These are phyloP conservation scores for Gadus chalcogrammus DNA, from an alignment of 2,113 vertebrate genomes.

Conservation along the genomic window DNA sequence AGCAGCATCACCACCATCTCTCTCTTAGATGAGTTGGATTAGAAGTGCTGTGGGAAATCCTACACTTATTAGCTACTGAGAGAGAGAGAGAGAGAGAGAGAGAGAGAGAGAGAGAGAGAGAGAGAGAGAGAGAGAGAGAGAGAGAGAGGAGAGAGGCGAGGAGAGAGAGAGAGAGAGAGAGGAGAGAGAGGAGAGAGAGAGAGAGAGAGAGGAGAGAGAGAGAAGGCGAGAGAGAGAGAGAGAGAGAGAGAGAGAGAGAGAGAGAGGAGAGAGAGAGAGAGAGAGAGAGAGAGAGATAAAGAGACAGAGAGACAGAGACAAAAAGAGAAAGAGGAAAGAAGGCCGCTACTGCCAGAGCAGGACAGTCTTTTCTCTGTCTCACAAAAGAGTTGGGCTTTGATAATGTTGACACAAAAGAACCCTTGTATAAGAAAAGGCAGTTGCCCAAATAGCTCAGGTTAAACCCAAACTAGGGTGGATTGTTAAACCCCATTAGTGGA, in stretches of 20 bases:
- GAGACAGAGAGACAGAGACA: neutral
- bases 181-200: no score
- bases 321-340: slow-evolving; percentile 37
- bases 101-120: slow-evolving; percentile 12
- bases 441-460: slow-evolving; percentile 51
- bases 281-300: slow-evolving; percentile 31
- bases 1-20: neutral
- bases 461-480: slow-evolving; percentile 51
- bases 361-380: slow-evolving; percentile 76
- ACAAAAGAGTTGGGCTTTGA: slow-evolving; percentile 71
- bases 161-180: no score
- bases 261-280: no score
- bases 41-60: slow-evolving; percentile 48
- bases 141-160: no score
- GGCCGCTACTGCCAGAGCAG: slow-evolving; percentile 62
- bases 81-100: no score
- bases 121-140: no score
- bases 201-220: slow-evolving; percentile 19
- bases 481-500: no score
- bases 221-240: no score
- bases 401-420: slow-evolving; percentile 68
- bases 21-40: slow-evolving; percentile 53
- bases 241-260: no score
- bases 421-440: slow-evolving; percentile 45
- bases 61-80: slow-evolving; percentile 6